Conservation (phyloP, 2,797 vertebrate genomes). For the Apogon hyalosoma region DNA sequence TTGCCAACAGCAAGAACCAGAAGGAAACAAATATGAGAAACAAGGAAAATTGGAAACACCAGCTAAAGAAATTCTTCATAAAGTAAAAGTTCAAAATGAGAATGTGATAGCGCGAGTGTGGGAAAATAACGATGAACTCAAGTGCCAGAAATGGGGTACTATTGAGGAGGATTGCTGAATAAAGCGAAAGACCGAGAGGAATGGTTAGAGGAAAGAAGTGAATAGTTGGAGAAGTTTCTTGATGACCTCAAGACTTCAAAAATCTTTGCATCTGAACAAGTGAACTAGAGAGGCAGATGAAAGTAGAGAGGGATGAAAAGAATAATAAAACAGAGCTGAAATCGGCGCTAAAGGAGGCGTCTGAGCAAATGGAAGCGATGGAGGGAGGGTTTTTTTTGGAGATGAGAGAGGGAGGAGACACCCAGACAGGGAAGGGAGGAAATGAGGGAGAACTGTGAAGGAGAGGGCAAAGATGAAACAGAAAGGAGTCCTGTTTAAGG, state of each 20-base stretch:
- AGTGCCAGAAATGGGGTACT: slow-evolving; percentile 24
- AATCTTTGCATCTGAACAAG: slow-evolving; percentile 57
- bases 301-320: slow-evolving; percentile 72
- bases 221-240: slow-evolving; percentile 56
- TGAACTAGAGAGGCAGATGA: slow-evolving; percentile 65
- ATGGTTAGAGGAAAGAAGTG: slow-evolving; percentile 27
- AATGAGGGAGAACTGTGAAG: slow-evolving; percentile 57
- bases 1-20: slow-evolving; percentile 9
- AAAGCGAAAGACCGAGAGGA: slow-evolving; percentile 16
- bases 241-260: slow-evolving; percentile 70
- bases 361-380: slow-evolving; percentile 49
- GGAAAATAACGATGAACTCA: slow-evolving; percentile 34
- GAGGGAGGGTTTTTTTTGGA: slow-evolving; percentile 21
- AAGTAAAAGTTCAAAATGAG: slow-evolving; percentile 40
- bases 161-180: slow-evolving; percentile 36
- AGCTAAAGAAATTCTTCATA: slow-evolving; percentile 26
- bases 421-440: slow-evolving; percentile 35
- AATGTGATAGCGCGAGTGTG: slow-evolving; percentile 27
- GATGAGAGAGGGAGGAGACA: slow-evolving; percentile 36
- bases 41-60: slow-evolving; percentile 12
- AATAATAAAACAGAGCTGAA: slow-evolving; percentile 66
- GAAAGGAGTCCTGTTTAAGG: slow-evolving; percentile 53
- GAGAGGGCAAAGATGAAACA: slow-evolving; percentile 50
- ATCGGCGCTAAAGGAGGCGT: slow-evolving; percentile 45
- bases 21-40: slow-evolving; percentile 19